A percentile compares a stretch with the other conserved stretches of the same genome.
phyloP scores from a whole-genome alignment of 2,888 invertebrate genomes.

The Rotaria sp. region DNA sequence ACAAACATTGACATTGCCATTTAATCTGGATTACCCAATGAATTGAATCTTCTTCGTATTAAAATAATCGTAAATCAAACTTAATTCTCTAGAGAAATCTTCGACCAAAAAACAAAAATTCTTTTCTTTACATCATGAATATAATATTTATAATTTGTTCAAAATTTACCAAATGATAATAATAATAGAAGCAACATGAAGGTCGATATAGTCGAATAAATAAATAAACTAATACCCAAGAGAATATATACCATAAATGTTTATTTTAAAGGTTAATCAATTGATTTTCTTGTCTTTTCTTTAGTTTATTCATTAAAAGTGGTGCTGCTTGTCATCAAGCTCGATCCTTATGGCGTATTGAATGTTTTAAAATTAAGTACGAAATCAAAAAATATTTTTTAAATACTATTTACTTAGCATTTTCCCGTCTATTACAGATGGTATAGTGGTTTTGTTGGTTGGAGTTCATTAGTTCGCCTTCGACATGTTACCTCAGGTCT shows the following conservation, averaged over 20 bases:
- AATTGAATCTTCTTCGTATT: too few relatives aligned
- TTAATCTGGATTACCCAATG: too few relatives aligned
- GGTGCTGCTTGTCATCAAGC: constrained; percentile 97
- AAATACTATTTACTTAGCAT: too few relatives aligned
- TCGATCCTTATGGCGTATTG: constrained; percentile 90
- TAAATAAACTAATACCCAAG: neutral
- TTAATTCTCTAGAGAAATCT: neutral
- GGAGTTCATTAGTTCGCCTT: constrained; percentile 93
- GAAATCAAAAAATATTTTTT: constrained; percentile 42
- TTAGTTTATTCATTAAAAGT: constrained; percentile 94
- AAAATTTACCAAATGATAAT: neutral
- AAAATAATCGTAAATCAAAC: neutral
- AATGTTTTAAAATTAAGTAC: constrained; percentile 82
- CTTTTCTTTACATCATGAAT: neutral
- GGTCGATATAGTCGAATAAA: neutral
- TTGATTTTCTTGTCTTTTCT: constrained; percentile 40
- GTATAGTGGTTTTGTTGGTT: constrained; percentile 95
- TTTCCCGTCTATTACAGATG: too few relatives aligned
- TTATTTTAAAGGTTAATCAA: too few relatives aligned
- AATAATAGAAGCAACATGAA: neutral
- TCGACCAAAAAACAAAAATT: neutral
- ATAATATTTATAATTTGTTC: neutral
- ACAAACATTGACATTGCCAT: too few relatives aligned
- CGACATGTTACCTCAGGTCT: constrained; percentile 89
- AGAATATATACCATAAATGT: neutral